Base-by-base conservation (phyloP, 2,888 invertebrate species). In the Eumacrocentrus americanus region DNA sequence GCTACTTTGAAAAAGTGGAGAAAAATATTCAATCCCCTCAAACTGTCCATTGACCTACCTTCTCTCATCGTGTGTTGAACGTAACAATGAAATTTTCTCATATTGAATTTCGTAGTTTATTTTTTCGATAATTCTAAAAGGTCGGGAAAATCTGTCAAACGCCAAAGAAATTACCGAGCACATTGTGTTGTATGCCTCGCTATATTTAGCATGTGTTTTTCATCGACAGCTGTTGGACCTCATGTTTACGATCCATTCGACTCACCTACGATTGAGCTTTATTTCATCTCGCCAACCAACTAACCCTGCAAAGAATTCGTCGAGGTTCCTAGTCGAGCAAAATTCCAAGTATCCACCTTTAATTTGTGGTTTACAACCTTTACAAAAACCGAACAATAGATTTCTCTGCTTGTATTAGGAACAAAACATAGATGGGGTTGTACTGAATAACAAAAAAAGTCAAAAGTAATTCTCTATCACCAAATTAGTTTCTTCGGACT, bases 161-260 rank as follows among this genome's bases (percentile, higher is more conserved):
- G 25, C 14, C 20, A 22, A 14, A 29, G 25, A 40, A 48, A 40
- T 48, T 56, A 29, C 38, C 23, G 25, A 38, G 25, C 38, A 57
- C 38, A 12, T 23, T 16, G 38, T 38, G 34, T 20, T 42, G 16
- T 18, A 5, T 20, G 18, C 22, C n/a, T 44, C 47, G 62, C 74
- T 79, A 79, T 76, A 74, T 73, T 73, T 79, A 79, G 77, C 72
- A 67, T 68, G 67, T 71, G 74, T 76, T 77, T 76, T 72, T 73
- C 73, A 78, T 78, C 77, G 76, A 78, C 77, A 80, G 78, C 75
- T 76, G 77, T 73, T 75, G 69, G 69, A 58, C 68, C 71, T 71
- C 65, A 70, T 71, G 74, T 77, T 75, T 77, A 79, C 71, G 75
- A 75, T 70, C 72, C 71, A 72, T 75, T 72, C 71, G 67, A 68